Percentiles rank a stretch among this genome's conserved stretches.
These are phyloP conservation scores for Sicus ferrugineus DNA, from an alignment of 2,888 invertebrate genomes.

Conservation along the genomic window DNA sequence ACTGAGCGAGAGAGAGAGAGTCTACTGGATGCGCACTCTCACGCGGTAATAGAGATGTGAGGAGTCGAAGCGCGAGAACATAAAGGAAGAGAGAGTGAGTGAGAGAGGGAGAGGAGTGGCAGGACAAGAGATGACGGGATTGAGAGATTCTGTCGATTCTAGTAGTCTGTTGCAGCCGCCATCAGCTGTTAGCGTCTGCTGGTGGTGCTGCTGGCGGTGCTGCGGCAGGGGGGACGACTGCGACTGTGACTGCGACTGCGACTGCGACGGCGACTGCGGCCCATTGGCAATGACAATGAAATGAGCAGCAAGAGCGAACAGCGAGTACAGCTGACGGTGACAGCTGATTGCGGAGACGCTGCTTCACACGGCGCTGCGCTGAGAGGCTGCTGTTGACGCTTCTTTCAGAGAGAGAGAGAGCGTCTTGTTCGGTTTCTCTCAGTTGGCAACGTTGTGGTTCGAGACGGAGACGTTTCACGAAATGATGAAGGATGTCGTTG, in stretches of 20 bases:
- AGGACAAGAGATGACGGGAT: slow-evolving; percentile 41
- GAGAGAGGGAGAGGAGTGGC: slow-evolving; percentile 40
- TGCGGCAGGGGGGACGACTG: too few relatives aligned
- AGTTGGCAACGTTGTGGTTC: neutral
- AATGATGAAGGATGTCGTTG: neutral
- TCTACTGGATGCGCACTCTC: neutral
- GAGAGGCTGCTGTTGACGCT: neutral
- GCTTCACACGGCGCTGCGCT: neutral
- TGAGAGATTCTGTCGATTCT: slow-evolving; percentile 4
- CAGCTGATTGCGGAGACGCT: slow-evolving; percentile 29
- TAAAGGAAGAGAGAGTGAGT: slow-evolving; percentile 36
- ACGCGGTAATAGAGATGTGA: neutral
- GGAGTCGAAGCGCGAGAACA: neutral
- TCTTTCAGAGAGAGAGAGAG: neutral
- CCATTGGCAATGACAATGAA: slow-evolving; percentile 43
- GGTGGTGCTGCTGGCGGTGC: slow-evolving; percentile 13
- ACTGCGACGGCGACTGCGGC: slow-evolving; percentile 20
- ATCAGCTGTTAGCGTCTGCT: slow-evolving; percentile 38
- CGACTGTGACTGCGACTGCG: too few relatives aligned
- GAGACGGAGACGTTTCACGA: neutral
- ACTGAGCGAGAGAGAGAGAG: neutral
- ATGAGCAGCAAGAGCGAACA: slow-evolving; percentile 28
- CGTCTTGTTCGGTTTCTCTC: neutral
- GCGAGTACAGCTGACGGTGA: slow-evolving; percentile 28
- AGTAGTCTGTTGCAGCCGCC: slow-evolving; percentile 14